Evolutionary conservation across 2,113 vertebrate genomes (phyloP).

Genomic region (Scartelaos histophorus): DNA sequence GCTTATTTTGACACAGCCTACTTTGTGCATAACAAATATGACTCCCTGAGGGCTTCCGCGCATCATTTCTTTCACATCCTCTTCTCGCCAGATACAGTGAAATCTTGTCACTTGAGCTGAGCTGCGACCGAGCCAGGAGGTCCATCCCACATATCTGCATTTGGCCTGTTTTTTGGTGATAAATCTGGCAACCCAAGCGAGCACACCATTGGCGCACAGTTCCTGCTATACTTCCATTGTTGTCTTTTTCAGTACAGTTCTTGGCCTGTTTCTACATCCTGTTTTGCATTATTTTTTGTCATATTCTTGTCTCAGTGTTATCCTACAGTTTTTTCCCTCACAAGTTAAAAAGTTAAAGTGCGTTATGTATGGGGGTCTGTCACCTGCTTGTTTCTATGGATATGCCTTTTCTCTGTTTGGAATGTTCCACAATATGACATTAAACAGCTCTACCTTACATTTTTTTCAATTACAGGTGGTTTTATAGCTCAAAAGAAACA

Average conservation of each 20-base stretch:
- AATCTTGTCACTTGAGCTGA: slow-evolving; percentile 26
- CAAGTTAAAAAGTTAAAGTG: slow-evolving; percentile 15
- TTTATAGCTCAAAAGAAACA: too few species aligned
- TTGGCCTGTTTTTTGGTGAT: slow-evolving; percentile 40
- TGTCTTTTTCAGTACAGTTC: slow-evolving; percentile 50
- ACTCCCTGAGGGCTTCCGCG: slow-evolving; percentile 19
- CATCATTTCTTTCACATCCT: slow-evolving; percentile 8
- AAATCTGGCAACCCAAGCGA: slow-evolving; percentile 43
- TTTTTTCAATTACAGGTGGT: too few species aligned
- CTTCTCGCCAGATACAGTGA: slow-evolving; percentile 23
- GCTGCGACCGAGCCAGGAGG: slow-evolving; percentile 29
- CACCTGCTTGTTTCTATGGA: too few species aligned
- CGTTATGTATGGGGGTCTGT: too few species aligned
- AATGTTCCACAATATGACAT: too few species aligned
- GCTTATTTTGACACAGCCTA: slow-evolving; percentile 14
- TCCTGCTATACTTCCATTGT: slow-evolving; percentile 42
- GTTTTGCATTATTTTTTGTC: slow-evolving; percentile 40
- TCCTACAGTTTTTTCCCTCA: slow-evolving; percentile 28
- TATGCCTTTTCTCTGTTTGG: too few species aligned
- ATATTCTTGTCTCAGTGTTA: slow-evolving; percentile 32
- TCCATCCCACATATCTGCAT: slow-evolving; percentile 32
- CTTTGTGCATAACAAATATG: slow-evolving; percentile 6
- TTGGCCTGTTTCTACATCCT: slow-evolving; percentile 54
- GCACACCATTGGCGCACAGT: slow-evolving; percentile 21
- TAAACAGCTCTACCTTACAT: too few species aligned